These are phyloP conservation scores for Zaprionus lachaisei DNA, from an alignment of 1,140 invertebrate genomes.

Conservation along the genomic window DNA sequence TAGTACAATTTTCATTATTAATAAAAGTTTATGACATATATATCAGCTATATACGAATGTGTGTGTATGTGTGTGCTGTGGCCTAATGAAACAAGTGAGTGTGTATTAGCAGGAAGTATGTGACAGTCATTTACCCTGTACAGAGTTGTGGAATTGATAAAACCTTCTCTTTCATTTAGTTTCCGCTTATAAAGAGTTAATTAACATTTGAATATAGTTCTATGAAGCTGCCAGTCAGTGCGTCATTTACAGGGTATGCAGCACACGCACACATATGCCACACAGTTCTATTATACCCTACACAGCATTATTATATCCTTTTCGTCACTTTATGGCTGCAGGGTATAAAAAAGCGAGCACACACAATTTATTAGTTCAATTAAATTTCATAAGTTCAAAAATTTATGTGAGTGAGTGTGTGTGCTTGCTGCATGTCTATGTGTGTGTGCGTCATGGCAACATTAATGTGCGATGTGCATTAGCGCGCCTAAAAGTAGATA, in stretches of 20 bases:
- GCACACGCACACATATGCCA: background rate
- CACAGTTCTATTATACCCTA: slow-evolving; percentile 7
- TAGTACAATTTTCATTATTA: slow-evolving; percentile 83
- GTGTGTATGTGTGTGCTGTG: slow-evolving; percentile 41
- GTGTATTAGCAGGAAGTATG: background rate
- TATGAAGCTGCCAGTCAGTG: background rate
- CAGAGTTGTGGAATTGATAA: background rate
- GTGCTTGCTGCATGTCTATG: slow-evolving; percentile 26
- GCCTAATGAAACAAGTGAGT: slow-evolving; percentile 62
- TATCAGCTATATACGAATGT: slow-evolving; percentile 53
- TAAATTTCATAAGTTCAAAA: slow-evolving; percentile 72
- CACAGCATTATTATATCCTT: slow-evolving; percentile 14
- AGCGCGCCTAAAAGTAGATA: slow-evolving; percentile 51
- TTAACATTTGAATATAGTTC: background rate
- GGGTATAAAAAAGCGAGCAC: slow-evolving; percentile 39
- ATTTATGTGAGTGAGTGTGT: slow-evolving; percentile 28
- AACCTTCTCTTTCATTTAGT: background rate
- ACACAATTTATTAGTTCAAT: slow-evolving; percentile 75
- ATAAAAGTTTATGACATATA: slow-evolving; percentile 81
- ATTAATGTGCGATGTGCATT: slow-evolving; percentile 52
- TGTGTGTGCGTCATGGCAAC: slow-evolving; percentile 64
- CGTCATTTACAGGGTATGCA: background rate
- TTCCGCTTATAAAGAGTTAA: background rate
- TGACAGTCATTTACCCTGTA: slow-evolving; percentile 16
- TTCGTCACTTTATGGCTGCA: slow-evolving; percentile 12